Evolutionary conservation across 2,797 vertebrate species (phyloP).

Genomic region (Miichthys miiuy): DNA sequence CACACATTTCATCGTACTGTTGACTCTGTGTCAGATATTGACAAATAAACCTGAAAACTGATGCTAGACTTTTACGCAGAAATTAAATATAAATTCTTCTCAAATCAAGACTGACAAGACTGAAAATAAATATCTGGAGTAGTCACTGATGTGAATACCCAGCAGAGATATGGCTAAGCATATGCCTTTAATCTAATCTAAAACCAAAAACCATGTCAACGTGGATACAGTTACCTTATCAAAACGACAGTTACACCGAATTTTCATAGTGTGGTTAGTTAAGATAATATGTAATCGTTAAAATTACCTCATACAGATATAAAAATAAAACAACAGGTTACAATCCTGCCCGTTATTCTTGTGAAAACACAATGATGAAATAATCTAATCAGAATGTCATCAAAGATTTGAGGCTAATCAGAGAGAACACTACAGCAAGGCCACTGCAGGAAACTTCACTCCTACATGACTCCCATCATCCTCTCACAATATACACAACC

Average conservation of each 20-base stretch:
- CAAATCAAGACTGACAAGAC: too few relatives aligned
- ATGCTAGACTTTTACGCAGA: not conserved
- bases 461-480: not conserved
- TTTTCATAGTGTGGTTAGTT: not conserved
- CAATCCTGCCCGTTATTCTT: not conserved
- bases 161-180: not conserved
- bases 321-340: not conserved
- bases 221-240: not conserved
- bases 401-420: not conserved
- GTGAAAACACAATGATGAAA: not conserved
- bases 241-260: constrained; percentile 1
- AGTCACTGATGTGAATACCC: not conserved
- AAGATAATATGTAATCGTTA: too few relatives aligned
- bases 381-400: not conserved
- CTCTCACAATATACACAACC: not conserved
- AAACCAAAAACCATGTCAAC: not conserved
- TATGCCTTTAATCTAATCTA: constrained; percentile 12
- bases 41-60: too few relatives aligned
- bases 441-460: not conserved
- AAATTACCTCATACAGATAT: not conserved
- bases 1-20: too few relatives aligned
- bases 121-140: not conserved
- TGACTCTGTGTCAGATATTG: too few relatives aligned
- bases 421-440: not conserved
- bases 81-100: not conserved